Percentiles rank a stretch among this genome's conserved stretches.
These are phyloP conservation scores for Piprites chloris DNA, from an alignment of 2,113 vertebrate species.

Conservation along the genomic window DNA sequence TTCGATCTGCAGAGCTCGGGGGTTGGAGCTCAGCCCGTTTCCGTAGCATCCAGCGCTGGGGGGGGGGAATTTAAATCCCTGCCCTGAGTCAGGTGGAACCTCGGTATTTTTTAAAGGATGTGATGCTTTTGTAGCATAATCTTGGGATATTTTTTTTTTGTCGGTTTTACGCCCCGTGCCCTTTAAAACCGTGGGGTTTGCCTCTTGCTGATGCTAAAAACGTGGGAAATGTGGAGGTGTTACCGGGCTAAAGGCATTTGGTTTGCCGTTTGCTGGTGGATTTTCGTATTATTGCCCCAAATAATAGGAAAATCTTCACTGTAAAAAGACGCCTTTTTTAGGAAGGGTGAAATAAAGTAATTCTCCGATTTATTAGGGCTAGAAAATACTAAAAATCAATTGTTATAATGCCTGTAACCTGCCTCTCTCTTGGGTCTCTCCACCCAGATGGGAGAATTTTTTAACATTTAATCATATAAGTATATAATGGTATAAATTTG, in stretches of 20 bases:
- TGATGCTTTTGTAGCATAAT: background rate
- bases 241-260: background rate
- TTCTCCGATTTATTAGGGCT: rapidly evolving
- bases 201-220: background rate
- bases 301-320: rapidly evolving
- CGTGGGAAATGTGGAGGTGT: background rate
- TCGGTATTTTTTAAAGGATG: background rate
- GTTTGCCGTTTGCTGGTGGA: background rate
- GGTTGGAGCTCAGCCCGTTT: background rate
- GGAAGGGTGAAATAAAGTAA: background rate
- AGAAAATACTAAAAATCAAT: background rate
- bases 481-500: rapidly evolving
- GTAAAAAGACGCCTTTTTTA: background rate
- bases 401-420: rapidly evolving
- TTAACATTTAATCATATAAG: background rate
- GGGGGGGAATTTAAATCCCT: background rate
- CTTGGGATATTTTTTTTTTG: background rate
- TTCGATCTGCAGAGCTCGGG: background rate
- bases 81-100: background rate
- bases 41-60: background rate
- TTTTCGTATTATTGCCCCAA: background rate
- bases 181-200: background rate
- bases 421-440: background rate
- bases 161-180: rapidly evolving
- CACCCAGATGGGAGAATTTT: background rate